A percentile compares a stretch with the other conserved stretches of the same genome.
These are phyloP conservation scores for Lagodon rhomboides DNA, from an alignment of 2,797 vertebrate genomes.

Conservation along the genomic window DNA sequence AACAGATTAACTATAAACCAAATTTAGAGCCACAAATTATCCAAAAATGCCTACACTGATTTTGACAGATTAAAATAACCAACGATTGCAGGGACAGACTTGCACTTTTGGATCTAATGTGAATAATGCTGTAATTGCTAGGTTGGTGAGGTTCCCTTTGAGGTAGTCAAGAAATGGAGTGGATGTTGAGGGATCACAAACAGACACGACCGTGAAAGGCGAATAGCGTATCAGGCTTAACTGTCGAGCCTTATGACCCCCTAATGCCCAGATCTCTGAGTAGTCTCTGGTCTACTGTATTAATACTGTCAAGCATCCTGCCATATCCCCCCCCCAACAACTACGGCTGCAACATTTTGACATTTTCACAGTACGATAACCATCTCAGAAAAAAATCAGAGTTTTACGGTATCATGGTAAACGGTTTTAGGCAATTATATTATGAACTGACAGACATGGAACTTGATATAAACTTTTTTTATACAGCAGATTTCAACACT, in stretches of 20 bases:
- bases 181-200: slow-evolving; percentile 7
- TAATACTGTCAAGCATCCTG: too few species aligned
- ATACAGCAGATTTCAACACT: too few species aligned
- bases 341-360: too few species aligned
- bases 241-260: neutral
- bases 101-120: slow-evolving; percentile 2
- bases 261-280: neutral
- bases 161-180: slow-evolving; percentile 1
- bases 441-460: too few species aligned
- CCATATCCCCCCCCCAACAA: too few species aligned
- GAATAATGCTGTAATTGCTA: slow-evolving; percentile 21
- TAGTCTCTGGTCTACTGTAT: too few species aligned
- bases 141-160: slow-evolving; percentile 31
- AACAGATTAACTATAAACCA: neutral
- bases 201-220: neutral
- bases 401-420: too few species aligned
- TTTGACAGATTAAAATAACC: slow-evolving; percentile 7
- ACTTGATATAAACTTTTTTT: too few species aligned
- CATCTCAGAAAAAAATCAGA: too few species aligned
- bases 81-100: neutral
- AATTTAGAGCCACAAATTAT: neutral
- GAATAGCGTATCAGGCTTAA: slow-evolving; percentile 6
- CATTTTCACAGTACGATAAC: too few species aligned
- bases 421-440: too few species aligned
- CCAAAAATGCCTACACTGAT: neutral